Conservation (phyloP, 2,888 invertebrate species). For the Chorisops tibialis region DNA sequence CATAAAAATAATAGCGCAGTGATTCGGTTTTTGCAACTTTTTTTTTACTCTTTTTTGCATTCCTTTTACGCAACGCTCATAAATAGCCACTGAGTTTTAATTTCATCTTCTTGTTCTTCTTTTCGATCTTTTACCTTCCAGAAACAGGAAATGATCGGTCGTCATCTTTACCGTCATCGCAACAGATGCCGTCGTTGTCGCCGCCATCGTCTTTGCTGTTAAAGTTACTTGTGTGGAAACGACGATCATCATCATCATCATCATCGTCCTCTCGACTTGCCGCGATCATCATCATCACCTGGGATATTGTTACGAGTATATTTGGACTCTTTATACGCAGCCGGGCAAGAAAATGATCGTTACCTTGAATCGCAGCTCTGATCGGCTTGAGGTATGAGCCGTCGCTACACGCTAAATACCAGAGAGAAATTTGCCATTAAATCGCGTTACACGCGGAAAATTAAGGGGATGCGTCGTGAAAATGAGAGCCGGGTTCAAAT, state of each 20-base stretch:
- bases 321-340: background rate
- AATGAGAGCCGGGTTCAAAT: background rate
- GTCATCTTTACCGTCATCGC: slow-evolving; percentile 2
- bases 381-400: too few species aligned
- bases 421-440: too few species aligned
- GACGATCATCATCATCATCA: background rate
- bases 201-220: background rate
- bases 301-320: background rate
- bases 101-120: background rate
- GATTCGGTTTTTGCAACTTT: background rate
- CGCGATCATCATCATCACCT: slow-evolving; percentile 9
- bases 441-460: too few species aligned
- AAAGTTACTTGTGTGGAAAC: background rate
- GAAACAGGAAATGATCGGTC: slow-evolving; percentile 12
- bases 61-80: background rate
- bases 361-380: too few species aligned
- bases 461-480: background rate
- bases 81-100: background rate
- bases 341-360: too few species aligned
- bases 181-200: background rate
- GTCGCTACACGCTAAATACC: too few species aligned
- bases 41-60: too few species aligned
- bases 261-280: background rate
- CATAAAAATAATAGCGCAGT: slow-evolving; percentile 1
- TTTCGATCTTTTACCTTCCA: background rate